Conservation (phyloP, 2,113 vertebrate species). For the Pelecanoides urinatrix region DNA sequence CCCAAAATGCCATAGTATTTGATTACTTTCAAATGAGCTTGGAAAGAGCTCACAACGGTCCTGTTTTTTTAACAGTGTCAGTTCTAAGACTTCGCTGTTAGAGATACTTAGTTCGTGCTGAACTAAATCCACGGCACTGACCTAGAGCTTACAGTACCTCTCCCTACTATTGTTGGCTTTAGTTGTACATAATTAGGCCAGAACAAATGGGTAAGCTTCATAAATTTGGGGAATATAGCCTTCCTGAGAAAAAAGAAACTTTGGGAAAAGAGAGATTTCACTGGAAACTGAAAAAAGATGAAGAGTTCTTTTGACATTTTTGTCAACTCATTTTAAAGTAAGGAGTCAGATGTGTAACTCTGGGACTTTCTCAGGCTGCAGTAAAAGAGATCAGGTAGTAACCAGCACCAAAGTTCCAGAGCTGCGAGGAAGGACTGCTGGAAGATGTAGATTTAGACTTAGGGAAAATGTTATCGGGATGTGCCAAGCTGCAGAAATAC, state of each 20-base stretch:
- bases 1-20: not conserved
- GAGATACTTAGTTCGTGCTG: not conserved
- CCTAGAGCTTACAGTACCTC: not conserved
- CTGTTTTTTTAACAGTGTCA: not conserved
- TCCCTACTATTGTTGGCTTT: not conserved
- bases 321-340: not conserved
- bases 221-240: not conserved
- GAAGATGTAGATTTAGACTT: not conserved
- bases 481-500: not conserved
- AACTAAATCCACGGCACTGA: not conserved
- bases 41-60: not conserved
- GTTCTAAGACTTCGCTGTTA: not conserved
- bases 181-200: not conserved
- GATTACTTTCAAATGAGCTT: not conserved
- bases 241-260: not conserved
- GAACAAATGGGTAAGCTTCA: not conserved
- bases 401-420: not conserved
- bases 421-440: not conserved
- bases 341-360: not conserved
- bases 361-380: not conserved
- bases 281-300: not conserved
- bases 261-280: not conserved
- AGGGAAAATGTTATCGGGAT: not conserved
- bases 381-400: not conserved
- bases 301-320: not conserved